A percentile compares a stretch with the other conserved stretches of the same genome.
phyloP scores from a whole-genome alignment of 2,113 vertebrate genomes.

The Arothron firmamentum region DNA sequence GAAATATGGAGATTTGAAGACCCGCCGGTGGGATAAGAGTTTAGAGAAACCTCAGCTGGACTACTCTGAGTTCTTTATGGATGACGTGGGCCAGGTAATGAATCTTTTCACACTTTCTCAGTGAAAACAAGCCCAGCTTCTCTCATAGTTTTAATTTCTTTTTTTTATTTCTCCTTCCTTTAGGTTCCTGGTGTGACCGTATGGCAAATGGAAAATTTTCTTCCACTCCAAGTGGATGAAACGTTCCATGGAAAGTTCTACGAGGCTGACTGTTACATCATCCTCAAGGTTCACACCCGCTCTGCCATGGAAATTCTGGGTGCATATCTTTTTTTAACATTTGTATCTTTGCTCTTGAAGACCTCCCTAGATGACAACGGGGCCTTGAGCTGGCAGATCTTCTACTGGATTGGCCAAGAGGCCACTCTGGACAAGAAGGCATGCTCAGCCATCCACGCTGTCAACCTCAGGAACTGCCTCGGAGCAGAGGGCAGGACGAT shows the following conservation, averaged over 20 bases:
- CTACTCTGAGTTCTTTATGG: constrained; percentile 93
- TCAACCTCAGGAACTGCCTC: constrained; percentile 93
- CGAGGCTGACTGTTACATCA: constrained; percentile 95
- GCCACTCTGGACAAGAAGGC: constrained; percentile 96
- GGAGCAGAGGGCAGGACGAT: constrained; percentile 88
- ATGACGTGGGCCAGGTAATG: constrained; percentile 84
- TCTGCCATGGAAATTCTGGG: neutral
- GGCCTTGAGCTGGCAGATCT: constrained; percentile 91
- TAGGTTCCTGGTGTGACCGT: constrained; percentile 82
- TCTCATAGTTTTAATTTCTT: neutral
- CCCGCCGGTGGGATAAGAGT: constrained; percentile 89
- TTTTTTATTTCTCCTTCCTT: neutral
- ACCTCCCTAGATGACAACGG: constrained; percentile 89
- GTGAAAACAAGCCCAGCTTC: neutral
- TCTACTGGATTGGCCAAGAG: constrained; percentile 96
- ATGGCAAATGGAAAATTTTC: constrained; percentile 97
- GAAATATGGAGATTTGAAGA: constrained; percentile 80
- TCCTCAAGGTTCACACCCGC: constrained; percentile 83
- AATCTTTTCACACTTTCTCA: neutral
- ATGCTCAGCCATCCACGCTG: constrained; percentile 90
- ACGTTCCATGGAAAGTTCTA: constrained; percentile 93
- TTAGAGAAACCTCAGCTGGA: constrained; percentile 92
- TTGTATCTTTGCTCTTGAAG: constrained; percentile 58
- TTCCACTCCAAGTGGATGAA: constrained; percentile 86
- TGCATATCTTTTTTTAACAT: neutral